Base-by-base conservation (phyloP, 2,113 vertebrate genomes). In the Rousettus leschenaultii region DNA sequence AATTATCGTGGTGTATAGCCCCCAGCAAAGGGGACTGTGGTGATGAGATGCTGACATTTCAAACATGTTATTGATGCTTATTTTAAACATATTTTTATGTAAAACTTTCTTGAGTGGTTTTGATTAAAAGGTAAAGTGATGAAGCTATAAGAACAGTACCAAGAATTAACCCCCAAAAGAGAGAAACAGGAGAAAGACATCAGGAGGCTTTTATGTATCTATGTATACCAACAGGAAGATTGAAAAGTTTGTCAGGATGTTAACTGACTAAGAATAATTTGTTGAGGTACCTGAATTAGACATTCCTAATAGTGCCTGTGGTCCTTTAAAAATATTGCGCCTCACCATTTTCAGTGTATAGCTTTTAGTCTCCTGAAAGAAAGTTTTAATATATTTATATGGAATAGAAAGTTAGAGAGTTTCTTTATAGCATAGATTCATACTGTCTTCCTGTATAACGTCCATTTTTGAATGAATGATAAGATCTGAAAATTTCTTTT, bases 11-110 rank as follows among this genome's bases (percentile, higher is more conserved):
- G 15, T 96, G 80, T 75, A 90, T 80, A 97, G 96, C 85, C 91
- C 93, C 84, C 86, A 92, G 95, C 88, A 96, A 98, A 97, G 95
- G 97, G 93, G 75, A 93, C 73, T 33, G 1, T 40, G 70, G 30
- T 77, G 93, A 97, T 80, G 63, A 96, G 77, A 85, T 57, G 48
- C 65, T 48, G 90, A 94, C 91, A 96, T 89, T 97, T 87, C 80
- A 96, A 83, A 95, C 79, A 68, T 59, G 82, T 89, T 80, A 78
- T n/a, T 33, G 90, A 61, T 90, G 89, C 61, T 70, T 92, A 33
- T 48, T 94, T 94, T 24, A 22, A 45, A 53, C 30, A 93, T 35
- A 48, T 30, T 94, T 59, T 68, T 3, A 83, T 86, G 83, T 1
- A 73, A 75, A 96, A 89, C 93, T 97, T 97, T 77, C 74, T 74